These are phyloP conservation scores for Pandion haliaetus DNA, from an alignment of 2,113 vertebrate genomes.

Conservation along the genomic window DNA sequence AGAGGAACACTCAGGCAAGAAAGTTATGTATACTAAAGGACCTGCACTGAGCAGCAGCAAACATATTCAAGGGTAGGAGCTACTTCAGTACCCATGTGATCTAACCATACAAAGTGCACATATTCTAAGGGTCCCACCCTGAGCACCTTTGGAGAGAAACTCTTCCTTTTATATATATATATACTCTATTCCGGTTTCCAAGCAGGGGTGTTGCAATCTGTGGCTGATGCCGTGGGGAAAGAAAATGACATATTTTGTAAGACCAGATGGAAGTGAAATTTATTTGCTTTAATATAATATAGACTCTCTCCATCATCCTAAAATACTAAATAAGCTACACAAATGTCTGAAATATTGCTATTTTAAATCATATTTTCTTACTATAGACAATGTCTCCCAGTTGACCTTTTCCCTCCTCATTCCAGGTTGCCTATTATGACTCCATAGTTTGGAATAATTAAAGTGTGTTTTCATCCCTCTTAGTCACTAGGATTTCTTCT, in stretches of 20 bases:
- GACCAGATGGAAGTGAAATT: neutral
- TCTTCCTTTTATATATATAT: neutral
- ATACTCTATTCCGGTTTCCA: neutral
- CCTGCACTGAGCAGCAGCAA: neutral
- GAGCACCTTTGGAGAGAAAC: neutral
- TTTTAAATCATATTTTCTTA: neutral
- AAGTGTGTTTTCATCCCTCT: neutral
- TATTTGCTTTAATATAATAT: neutral
- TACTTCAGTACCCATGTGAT: neutral
- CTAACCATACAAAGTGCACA: neutral
- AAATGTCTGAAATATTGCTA: neutral
- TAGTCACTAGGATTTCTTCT: neutral
- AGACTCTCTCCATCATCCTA: neutral
- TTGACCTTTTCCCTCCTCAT: neutral
- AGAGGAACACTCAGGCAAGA: neutral
- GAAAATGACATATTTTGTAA: neutral
- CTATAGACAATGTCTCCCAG: neutral
- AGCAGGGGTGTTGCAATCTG: neutral
- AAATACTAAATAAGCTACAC: neutral
- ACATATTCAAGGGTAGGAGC: neutral
- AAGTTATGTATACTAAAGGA: neutral
- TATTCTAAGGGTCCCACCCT: neutral
- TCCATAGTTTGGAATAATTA: neutral
- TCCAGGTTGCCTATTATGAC: neutral
- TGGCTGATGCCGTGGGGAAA: neutral